These are phyloP conservation scores for Kradibia gibbosae DNA, from an alignment of 1,140 invertebrate species.

Conservation along the genomic window DNA sequence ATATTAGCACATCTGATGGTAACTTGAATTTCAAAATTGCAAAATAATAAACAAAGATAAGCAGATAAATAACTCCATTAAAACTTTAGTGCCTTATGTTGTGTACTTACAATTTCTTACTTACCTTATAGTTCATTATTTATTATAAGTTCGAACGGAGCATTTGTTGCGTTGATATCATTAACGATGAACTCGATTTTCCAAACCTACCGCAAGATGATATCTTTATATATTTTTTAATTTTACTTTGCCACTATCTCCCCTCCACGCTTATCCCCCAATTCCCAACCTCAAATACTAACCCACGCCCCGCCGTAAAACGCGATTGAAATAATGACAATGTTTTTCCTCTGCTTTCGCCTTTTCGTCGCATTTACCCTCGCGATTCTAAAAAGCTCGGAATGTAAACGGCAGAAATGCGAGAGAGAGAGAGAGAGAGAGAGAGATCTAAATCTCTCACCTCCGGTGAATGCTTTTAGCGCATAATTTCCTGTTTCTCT, in stretches of 20 bases:
- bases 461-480: conserved; percentile 18
- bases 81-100: conserved; percentile 18
- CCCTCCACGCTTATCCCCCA: too few relatives aligned
- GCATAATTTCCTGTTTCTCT: conserved; percentile 37
- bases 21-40: conserved; percentile 31
- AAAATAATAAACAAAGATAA: conserved; percentile 35
- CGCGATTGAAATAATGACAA: conserved; percentile 11
- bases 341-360: conserved; percentile 21
- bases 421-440: neutral
- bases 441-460: too few relatives aligned
- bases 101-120: neutral
- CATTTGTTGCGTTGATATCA: neutral
- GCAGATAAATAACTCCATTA: conserved; percentile 16
- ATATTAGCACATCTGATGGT: neutral
- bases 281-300: too few relatives aligned
- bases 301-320: neutral
- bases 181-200: conserved; percentile 19
- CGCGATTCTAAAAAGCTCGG: neutral
- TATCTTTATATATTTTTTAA: too few relatives aligned
- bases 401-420: conserved; percentile 22
- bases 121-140: conserved; percentile 3
- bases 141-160: neutral
- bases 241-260: too few relatives aligned
- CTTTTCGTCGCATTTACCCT: neutral
- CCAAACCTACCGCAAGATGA: conserved; percentile 2